Evolutionary conservation across 2,113 vertebrate species (phyloP), one percentile per base, ranked within the genome.

Genomic region (Thalassoma bifasciatum): DNA sequence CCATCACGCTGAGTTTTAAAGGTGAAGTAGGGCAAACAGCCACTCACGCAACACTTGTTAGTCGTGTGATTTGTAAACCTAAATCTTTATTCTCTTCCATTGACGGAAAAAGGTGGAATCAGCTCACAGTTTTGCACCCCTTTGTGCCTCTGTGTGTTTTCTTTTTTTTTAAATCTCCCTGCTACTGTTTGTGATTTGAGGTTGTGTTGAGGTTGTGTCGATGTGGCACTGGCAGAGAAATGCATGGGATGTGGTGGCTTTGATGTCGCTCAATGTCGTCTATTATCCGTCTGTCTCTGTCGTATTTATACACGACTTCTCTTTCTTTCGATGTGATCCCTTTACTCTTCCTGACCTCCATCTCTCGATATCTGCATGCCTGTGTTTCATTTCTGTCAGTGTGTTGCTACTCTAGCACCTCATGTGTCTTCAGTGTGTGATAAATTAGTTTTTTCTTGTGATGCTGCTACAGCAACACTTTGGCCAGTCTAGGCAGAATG

Each of bases 71-170:
- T 11, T 30, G 19, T 21, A 24, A 23, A 22, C 10, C 19, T 21
- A 66, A 47, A 57, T 54, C n/a, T 19, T 30, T 62, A 75, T 58
- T 76, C 46, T 69, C 10, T 19, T 56, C 13, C 13, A 2, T 60
- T 71, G 46, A 62, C 40, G 56, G 89, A 89, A 89, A 90, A 91
- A 90, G 86, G 88, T 91, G 92, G 79, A 89, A 83, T 72, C 58
- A 42, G 59, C 73, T 86, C 64, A 60, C 57, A 60, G 75, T 61
- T 49, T 72, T 82, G 83, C 77, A 82, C 77, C 66, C 88, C 6
- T 30, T 30, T 6, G 62, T 86, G 84, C 81, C 75, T 58, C 0
- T 63, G 34, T 82, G 65, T 30, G 30, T 30, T 30, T 30, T 30
- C 30, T 30, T 75, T 46, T 57, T 72, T 23, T 69, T n/a, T n/a